Base-by-base conservation (phyloP, 2,888 invertebrate species). In the Oscheius sp. region DNA sequence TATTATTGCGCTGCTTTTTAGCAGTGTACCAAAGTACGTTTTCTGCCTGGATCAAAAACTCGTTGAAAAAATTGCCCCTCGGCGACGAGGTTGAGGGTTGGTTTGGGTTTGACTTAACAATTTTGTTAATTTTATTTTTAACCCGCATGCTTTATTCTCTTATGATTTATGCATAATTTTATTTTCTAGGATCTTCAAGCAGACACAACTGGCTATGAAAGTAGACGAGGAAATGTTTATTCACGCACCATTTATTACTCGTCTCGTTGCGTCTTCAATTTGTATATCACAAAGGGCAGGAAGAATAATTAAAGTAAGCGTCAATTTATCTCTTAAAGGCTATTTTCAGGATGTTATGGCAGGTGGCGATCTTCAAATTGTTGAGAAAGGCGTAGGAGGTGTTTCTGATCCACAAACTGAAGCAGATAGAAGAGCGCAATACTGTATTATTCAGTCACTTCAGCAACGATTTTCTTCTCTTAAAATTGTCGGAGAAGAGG, bases 391-490 rank as follows among this genome's bases (percentile, higher is more conserved):
- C 23, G 92, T 95, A 5, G 77, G 70, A 25, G 70, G 63, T n/a
- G 23, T 61, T 17, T 71, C 76, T 89, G 97, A 99, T 89, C 90
- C 94, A 48, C 97, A 98, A 46, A 78, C 78, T 0, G 95, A 96
- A 89, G 98, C 98, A 5, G 98, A 99, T 87, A 91, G 97, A 76
- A 92, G 93, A 31, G 96, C 95, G 0, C 96, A 98, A 88, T 90
- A 91, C 76, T 95, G 94, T 87, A 98, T 98, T 71, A 91, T 96
- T 71, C 92, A 93, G 27, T 95, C 95, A 1, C 89, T 98, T 3
- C 89, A 91, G 37, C 91, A 91, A 71, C 92, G 92, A 82, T 98
- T 94, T 88, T 87, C 93, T 0, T 91, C 91, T 46, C 92, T 96
- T 70, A 93, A 94, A 82, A 95, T 95, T 0, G 84, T 88, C 79